These are phyloP conservation scores for Leucoraja erinaceus DNA, from an alignment of 2,113 vertebrate species.

Conservation along the genomic window DNA sequence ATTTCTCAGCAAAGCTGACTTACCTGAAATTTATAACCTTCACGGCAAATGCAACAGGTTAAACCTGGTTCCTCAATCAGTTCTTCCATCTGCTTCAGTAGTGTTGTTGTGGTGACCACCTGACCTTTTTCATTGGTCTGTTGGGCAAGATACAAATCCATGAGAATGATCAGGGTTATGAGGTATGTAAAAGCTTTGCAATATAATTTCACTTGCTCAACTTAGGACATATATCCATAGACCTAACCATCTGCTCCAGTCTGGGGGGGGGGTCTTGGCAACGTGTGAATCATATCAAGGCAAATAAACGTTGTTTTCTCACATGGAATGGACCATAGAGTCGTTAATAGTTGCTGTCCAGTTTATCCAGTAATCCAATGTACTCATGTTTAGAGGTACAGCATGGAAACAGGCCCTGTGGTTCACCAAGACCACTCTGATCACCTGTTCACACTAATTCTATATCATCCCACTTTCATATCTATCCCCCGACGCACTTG, in stretches of 20 bases:
- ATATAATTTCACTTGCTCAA: not conserved
- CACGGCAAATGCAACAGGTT: slow-evolving; percentile 95
- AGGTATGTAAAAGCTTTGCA: not conserved
- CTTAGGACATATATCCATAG: not conserved
- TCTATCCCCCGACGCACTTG: too few relatives aligned
- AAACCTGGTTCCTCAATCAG: slow-evolving; percentile 94
- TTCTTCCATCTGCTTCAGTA: slow-evolving; percentile 98
- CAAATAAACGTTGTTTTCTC: not conserved
- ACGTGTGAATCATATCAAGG: not conserved
- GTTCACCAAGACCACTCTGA: too few relatives aligned
- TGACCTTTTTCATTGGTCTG: slow-evolving; percentile 98
- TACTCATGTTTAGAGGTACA: not conserved
- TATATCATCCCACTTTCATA: too few relatives aligned
- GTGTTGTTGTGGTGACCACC: slow-evolving; percentile 91
- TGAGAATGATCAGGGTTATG: not conserved
- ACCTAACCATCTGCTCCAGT: not conserved
- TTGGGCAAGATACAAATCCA: slow-evolving; percentile 39
- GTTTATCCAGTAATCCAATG: not conserved
- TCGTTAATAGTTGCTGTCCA: not conserved
- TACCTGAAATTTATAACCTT: slow-evolving; percentile 98
- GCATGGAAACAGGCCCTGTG: too few relatives aligned
- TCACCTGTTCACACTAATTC: too few relatives aligned
- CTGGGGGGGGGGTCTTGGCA: not conserved
- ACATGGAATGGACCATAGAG: not conserved
- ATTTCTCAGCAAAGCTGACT: not conserved